Evolutionary conservation across 2,888 invertebrate genomes (phyloP).

Genomic region (Venusia cambrica): DNA sequence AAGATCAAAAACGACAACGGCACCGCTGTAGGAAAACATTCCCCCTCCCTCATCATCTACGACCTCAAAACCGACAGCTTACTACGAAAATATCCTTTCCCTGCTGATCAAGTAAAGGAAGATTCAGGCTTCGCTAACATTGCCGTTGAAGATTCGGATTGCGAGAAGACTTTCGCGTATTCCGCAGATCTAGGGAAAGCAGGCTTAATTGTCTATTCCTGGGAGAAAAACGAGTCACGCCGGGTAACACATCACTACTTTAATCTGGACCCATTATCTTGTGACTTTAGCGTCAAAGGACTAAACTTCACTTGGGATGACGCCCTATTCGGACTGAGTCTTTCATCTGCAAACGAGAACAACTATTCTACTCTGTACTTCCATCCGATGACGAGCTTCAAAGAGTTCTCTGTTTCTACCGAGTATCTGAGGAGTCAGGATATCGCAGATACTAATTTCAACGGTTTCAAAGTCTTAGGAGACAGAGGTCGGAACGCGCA

Average conservation of each 20-base stretch:
- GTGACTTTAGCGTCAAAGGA: constrained; percentile 87
- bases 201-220: constrained; percentile 88
- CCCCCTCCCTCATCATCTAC: constrained; percentile 85
- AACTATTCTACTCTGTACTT: constrained; percentile 88
- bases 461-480: constrained; percentile 85
- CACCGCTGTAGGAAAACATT: constrained; percentile 56
- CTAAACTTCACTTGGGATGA: constrained; percentile 88
- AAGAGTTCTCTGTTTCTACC: constrained; percentile 89
- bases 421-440: constrained; percentile 83
- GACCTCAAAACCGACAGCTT: constrained; percentile 86
- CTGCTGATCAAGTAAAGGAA: constrained; percentile 83
- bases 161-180: constrained; percentile 87
- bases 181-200: constrained; percentile 86
- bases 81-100: constrained; percentile 84
- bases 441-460: constrained; percentile 77
- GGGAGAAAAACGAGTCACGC: constrained; percentile 87
- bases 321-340: constrained; percentile 87
- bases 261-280: constrained; percentile 86
- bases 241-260: constrained; percentile 86
- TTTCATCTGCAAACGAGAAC: constrained; percentile 83
- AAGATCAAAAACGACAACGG: constrained; percentile 81
- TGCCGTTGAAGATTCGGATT: constrained; percentile 87
- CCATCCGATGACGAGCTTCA: constrained; percentile 88
- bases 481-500: constrained; percentile 87
- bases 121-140: constrained; percentile 88